Evolutionary conservation across 2,797 vertebrate genomes (phyloP), one percentile per base, ranked within the genome.

Genomic region (Myotis findleyi): DNA sequence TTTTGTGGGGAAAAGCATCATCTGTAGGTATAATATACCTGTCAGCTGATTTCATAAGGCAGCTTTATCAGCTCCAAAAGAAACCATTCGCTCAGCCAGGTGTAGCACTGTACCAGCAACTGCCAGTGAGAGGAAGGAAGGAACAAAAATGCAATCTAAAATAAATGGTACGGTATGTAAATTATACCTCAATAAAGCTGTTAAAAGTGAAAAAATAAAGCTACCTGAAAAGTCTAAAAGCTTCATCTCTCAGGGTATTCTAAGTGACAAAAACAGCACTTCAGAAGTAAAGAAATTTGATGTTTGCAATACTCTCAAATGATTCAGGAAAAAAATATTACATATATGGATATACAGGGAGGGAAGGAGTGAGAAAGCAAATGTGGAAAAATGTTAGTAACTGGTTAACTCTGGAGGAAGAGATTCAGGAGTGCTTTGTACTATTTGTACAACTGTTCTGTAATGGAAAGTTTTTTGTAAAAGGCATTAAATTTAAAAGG

Each of bases 21-120:
- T 41, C 68, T 55, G 38, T 27, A 69, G 89, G 55, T 76, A 53
- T 33, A 27, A 57, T 92, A 72, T 81, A 92, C 83, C 86, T 94
- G 91, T 86, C 95, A 88, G 89, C 73, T 96, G 93, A 96, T 87
- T 95, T 96, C 3, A 11, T 90, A 95, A 91, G 94, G 83, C 30
- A 97, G 91, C 59, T 92, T 8, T 0, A 57, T 64, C 62, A 96
- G 68, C 87, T 97, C 68, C 90, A 64, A 89, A 94, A 92, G 94
- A 89, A 98, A 36, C 13, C 57, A 80, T n/a, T 57, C 0, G 0
- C 55, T 95, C 91, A 92, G 94, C 88, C 38, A 66, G 47, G 38
- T 82, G 11, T 16, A 92, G 73, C 87, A 68, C 90, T 92, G 44
- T 82, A 21, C 44, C 89, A 87, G 82, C 91, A 59, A 79, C 93